A percentile compares a stretch with the other conserved stretches of the same genome.
Evolutionary conservation across 2,797 vertebrate species (phyloP).

Genomic region (Nasua narica): DNA sequence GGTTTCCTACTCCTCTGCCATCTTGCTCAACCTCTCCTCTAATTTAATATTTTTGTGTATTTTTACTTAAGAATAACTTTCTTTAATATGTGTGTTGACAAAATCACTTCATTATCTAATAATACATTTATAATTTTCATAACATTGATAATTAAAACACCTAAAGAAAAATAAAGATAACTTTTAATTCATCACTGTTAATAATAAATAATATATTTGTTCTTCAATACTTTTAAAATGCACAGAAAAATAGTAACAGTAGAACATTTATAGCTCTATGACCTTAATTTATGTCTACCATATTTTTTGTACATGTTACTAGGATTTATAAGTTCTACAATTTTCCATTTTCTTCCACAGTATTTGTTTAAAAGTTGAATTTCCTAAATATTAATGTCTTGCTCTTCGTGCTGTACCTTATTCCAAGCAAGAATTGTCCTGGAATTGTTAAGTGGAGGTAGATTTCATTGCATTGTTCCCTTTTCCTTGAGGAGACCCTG

Average conservation of each 20-base stretch:
- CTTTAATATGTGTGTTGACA: not conserved
- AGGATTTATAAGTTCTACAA: not conserved
- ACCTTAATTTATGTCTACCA: not conserved
- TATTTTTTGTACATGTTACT: not conserved
- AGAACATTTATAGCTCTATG: not conserved
- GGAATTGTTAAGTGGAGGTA: not conserved
- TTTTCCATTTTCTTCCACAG: not conserved
- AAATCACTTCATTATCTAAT: not conserved
- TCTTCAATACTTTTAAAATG: not conserved
- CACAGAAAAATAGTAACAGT: not conserved
- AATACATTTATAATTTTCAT: not conserved
- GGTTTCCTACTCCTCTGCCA: too few relatives aligned
- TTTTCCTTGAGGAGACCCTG: not conserved
- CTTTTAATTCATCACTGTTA: not conserved
- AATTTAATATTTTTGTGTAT: not conserved
- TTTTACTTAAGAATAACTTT: not conserved
- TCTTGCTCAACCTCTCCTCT: not conserved
- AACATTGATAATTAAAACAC: not conserved
- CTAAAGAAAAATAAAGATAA: not conserved
- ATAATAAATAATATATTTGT: not conserved
- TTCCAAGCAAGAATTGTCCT: not conserved
- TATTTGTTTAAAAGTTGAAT: not conserved
- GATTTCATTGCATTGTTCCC: not conserved
- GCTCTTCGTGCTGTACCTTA: not conserved
- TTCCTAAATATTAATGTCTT: not conserved